Percentiles rank a stretch among this genome's conserved stretches.
phyloP scores from a whole-genome alignment of 2,797 vertebrate genomes.

The Tapera naevia region DNA sequence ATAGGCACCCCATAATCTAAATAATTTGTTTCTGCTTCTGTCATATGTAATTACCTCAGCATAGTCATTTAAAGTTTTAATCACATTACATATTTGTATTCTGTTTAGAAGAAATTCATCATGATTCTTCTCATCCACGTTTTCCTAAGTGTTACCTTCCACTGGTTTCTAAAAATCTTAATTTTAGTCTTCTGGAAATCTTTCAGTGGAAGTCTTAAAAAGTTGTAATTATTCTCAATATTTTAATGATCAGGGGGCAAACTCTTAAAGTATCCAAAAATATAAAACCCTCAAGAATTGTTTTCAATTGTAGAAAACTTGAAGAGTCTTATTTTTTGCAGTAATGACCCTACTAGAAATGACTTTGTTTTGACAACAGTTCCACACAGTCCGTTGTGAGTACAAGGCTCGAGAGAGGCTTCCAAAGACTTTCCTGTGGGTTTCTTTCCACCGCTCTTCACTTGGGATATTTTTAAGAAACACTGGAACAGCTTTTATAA shows the following conservation, averaged over 20 bases:
- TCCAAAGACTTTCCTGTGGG: background rate
- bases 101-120: background rate
- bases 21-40: background rate
- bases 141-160: background rate
- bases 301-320: background rate
- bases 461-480: background rate
- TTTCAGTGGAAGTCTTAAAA: background rate
- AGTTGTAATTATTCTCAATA: background rate
- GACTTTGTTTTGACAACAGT: background rate
- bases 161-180: background rate
- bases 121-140: background rate
- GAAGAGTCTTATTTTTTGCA: background rate
- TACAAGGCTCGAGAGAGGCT: background rate
- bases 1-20: background rate
- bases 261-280: background rate
- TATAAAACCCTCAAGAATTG: background rate
- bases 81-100: background rate
- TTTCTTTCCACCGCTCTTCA: background rate
- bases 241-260: background rate
- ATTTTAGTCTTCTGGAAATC: background rate
- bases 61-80: background rate
- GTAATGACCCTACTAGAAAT: background rate
- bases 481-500: background rate
- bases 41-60: background rate
- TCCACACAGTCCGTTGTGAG: background rate